phyloP scores from a whole-genome alignment of 2,797 vertebrate species.

The Phylloscopus collybita region DNA sequence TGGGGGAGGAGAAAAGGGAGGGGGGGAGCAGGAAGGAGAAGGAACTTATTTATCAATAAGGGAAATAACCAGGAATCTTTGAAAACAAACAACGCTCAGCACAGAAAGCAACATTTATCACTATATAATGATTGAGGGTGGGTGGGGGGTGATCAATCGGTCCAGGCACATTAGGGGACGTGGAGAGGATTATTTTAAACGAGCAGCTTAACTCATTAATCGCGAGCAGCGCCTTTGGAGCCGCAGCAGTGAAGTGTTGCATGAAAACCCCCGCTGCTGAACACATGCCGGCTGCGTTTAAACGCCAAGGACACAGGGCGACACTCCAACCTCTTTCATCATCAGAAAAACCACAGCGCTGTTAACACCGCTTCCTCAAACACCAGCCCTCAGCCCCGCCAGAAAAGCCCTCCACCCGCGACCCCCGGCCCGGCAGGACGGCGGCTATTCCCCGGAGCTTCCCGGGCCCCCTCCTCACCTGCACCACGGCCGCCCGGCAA shows the following conservation, averaged over 20 bases:
- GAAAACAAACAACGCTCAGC: background rate
- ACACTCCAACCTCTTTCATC: slow-evolving; percentile 35
- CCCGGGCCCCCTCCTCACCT: slow-evolving; percentile 14
- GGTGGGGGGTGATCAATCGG: background rate
- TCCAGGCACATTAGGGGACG: background rate
- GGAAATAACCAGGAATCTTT: slow-evolving; percentile 27
- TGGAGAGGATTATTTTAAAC: background rate
- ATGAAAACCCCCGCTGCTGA: background rate
- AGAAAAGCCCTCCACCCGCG: background rate
- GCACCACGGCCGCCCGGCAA: background rate
- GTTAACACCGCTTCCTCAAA: background rate
- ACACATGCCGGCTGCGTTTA: slow-evolving; percentile 8
- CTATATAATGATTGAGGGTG: background rate
- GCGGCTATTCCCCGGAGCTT: background rate
- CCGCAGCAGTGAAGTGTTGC: slow-evolving; percentile 4
- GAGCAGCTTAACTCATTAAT: slow-evolving; percentile 7
- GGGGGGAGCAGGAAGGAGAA: slow-evolving; percentile 47
- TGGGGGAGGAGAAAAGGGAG: slow-evolving; percentile 64
- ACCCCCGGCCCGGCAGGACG: background rate
- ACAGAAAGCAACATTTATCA: background rate
- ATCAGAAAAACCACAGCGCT: slow-evolving; percentile 2
- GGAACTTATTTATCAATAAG: slow-evolving; percentile 59
- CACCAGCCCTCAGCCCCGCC: background rate
- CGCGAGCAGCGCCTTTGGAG: background rate
- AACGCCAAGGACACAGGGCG: slow-evolving; percentile 25